Evolutionary conservation across 1,140 invertebrate genomes (phyloP), one percentile per base, ranked within the genome.

Genomic region (Anastrepha ludens): DNA sequence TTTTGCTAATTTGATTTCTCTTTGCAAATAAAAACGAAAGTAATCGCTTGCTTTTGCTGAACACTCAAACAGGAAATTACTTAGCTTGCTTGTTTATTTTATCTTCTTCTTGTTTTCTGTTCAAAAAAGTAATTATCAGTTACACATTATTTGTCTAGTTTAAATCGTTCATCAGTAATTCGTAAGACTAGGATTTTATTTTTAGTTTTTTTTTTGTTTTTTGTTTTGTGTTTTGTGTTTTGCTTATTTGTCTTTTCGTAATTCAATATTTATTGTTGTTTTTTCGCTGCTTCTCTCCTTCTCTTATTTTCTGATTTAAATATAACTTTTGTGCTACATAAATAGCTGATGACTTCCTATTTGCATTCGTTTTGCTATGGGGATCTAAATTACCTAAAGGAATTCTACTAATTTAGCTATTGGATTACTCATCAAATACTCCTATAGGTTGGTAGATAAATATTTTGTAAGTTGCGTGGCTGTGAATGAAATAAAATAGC

Each of bases 41-140:
- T 55, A 81, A 81, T 81, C 47, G 74, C 47, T 81, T 55, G 74
- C 9, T 74, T 81, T 81, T 81, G 17, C 74, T 81, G 74, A 81
- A 81, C 74, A 81, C 74, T 81, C 47, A 81, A 81, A 50, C 74
- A 50, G 74, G 74, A 81, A 11, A 55, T 81, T 58, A 47, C 41
- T 74, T 74, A 0, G 39, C 41, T 74, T 29, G 29, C 29, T 29
- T 29, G 29, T 29, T 29, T 29, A 29, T 29, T 29, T 29, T 29
- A 29, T 29, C 1, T 29, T 29, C 29, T 29, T 29, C 1, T 0
- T 29, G 29, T 74, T 41, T 47, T 47, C 47, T 74, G 11, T 8
- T 11, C 6, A 55, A 47, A 44, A 44, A 74, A 74, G 67, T 74
- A 74, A 47, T 47, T 15, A 74, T 44, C 41, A 74, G 39, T 74